Conservation (phyloP, 92 coral and sea anemone genomes). For the Pocillopora meandrina region DNA sequence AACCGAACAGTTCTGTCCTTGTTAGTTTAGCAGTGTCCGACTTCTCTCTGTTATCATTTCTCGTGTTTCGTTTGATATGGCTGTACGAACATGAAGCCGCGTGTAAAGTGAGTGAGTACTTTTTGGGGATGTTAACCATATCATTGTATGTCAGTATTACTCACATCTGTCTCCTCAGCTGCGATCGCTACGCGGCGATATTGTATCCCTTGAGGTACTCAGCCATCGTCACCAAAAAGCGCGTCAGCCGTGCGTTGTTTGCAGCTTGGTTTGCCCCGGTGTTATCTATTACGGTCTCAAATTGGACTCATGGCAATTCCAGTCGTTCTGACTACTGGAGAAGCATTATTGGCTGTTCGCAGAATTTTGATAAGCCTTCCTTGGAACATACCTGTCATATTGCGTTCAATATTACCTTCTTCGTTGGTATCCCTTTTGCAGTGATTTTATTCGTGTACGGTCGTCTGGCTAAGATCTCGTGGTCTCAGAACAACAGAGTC, state of each 20-base stretch:
- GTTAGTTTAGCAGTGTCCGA: slow-evolving; percentile 28
- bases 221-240: slow-evolving; percentile 53
- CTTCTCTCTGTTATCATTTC: slow-evolving; percentile 4
- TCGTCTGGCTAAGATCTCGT: slow-evolving; percentile 40
- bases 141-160: slow-evolving; percentile 62
- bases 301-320: not conserved
- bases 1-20: slow-evolving; percentile 7
- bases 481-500: slow-evolving; percentile 41
- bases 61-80: slow-evolving; percentile 12
- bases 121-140: slow-evolving; percentile 16
- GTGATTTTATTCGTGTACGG: slow-evolving; percentile 42
- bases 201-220: slow-evolving; percentile 69
- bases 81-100: slow-evolving; percentile 31
- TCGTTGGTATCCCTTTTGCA: slow-evolving; percentile 35
- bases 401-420: slow-evolving; percentile 9
- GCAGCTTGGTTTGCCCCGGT: slow-evolving; percentile 60
- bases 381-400: slow-evolving; percentile 11
- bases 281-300: slow-evolving; percentile 4
- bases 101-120: slow-evolving; percentile 5
- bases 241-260: slow-evolving; percentile 35
- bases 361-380: not conserved
- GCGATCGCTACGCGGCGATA: slow-evolving; percentile 86
- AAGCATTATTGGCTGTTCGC: slow-evolving; percentile 30
- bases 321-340: not conserved
- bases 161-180: slow-evolving; percentile 77